These are phyloP conservation scores for Smutsia gigantea DNA, from an alignment of 2,797 vertebrate species.

Conservation along the genomic window DNA sequence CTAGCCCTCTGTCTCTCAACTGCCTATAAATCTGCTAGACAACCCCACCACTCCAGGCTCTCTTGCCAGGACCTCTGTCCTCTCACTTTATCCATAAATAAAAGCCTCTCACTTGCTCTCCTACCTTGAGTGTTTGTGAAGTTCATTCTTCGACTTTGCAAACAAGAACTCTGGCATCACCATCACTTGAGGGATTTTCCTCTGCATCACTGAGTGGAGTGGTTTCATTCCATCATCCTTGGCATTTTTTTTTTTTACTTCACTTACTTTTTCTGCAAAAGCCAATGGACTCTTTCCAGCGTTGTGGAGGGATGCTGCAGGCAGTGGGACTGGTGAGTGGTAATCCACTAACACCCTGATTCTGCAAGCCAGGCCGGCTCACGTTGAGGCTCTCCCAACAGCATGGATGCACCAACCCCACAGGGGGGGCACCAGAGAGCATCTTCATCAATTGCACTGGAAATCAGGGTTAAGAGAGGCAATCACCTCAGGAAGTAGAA, in stretches of 20 bases:
- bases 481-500: background rate
- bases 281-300: too few species aligned
- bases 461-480: background rate
- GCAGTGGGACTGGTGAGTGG: background rate
- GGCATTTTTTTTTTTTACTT: background rate
- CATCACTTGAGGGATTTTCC: background rate
- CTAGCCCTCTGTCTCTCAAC: too few species aligned
- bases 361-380: background rate
- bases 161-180: too few species aligned
- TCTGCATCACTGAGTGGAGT: background rate
- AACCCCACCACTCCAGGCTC: too few species aligned
- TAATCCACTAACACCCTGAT: background rate
- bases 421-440: rapidly evolving
- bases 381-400: background rate
- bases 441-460: background rate
- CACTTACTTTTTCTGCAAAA: background rate
- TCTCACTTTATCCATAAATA: too few species aligned
- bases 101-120: too few species aligned
- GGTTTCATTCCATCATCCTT: background rate
- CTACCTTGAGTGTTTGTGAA: too few species aligned
- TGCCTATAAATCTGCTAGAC: too few species aligned
- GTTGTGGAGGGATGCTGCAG: too few species aligned
- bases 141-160: too few species aligned
- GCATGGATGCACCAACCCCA: too few species aligned
- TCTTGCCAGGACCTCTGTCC: too few species aligned